phyloP scores from a whole-genome alignment of 2,113 vertebrate species.

The Scolopax mira region DNA sequence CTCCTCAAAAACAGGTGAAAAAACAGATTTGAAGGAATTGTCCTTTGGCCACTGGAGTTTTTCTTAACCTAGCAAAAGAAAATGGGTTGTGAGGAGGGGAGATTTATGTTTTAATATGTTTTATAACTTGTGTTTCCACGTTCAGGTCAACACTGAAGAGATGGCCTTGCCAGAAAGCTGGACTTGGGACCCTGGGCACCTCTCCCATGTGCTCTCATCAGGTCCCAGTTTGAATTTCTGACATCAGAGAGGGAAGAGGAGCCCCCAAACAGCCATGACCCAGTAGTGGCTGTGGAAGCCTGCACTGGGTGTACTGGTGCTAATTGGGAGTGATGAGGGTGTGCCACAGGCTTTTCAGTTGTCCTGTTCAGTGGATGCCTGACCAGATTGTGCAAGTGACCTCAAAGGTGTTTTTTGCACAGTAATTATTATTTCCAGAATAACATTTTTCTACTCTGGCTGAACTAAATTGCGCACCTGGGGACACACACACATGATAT shows the following conservation, averaged over 20 bases:
- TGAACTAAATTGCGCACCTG: neutral
- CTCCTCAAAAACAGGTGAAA: neutral
- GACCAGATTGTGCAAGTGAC: neutral
- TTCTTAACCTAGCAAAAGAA: neutral
- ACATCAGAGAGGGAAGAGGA: neutral
- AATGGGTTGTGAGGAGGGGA: neutral
- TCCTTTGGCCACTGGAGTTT: neutral
- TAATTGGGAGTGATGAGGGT: neutral
- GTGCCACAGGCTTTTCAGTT: fast-evolving
- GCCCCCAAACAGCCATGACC: fast-evolving
- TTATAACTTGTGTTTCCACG: neutral
- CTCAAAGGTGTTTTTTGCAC: neutral
- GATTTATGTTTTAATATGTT: neutral
- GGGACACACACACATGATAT: fast-evolving
- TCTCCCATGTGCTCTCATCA: fast-evolving
- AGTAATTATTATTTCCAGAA: neutral
- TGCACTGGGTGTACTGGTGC: neutral
- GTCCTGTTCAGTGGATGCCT: neutral
- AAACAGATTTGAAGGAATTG: neutral
- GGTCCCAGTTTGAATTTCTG: neutral
- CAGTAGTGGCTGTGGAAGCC: neutral
- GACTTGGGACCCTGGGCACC: neutral
- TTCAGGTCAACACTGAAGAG: neutral
- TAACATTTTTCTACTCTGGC: neutral
- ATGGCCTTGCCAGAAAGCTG: neutral